Evolutionary conservation across 2,888 invertebrate genomes (phyloP).

Genomic region (Malthinus flaveolus): DNA sequence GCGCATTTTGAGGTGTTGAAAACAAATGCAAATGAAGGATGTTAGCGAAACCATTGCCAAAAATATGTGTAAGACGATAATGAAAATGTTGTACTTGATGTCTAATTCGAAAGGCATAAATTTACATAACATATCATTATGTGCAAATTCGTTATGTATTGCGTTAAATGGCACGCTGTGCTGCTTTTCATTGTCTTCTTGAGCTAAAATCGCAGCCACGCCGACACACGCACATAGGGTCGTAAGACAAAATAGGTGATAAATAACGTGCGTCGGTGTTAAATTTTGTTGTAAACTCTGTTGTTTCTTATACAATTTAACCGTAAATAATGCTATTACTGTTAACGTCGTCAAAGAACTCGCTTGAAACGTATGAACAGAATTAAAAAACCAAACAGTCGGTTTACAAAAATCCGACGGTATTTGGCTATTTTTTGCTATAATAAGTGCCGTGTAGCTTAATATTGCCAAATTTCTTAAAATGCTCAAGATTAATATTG

Average conservation of each 20-base stretch:
- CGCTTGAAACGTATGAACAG: conserved; percentile 59
- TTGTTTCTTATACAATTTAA: conserved; percentile 47
- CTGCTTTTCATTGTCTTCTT: conserved; percentile 36
- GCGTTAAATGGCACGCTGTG: conserved; percentile 23
- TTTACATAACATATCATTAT: conserved; percentile 42
- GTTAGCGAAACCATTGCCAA: conserved; percentile 56
- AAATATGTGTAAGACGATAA: conserved; percentile 57
- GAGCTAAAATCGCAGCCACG: conserved; percentile 58
- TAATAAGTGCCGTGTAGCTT: conserved; percentile 47
- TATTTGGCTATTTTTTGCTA: conserved; percentile 40
- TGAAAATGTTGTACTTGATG: conserved; percentile 56
- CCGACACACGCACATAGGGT: conserved; percentile 59
- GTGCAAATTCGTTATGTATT: conserved; percentile 8
- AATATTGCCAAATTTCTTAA: conserved; percentile 53
- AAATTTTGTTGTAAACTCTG: conserved; percentile 50
- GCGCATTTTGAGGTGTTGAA: conserved; percentile 43
- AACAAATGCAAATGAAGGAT: conserved; percentile 52
- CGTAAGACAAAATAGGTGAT: conserved; percentile 58
- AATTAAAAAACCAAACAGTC: conserved; percentile 57
- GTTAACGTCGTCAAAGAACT: conserved; percentile 57
- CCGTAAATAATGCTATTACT: conserved; percentile 55
- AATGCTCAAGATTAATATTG: conserved; percentile 52
- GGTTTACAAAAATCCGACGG: conserved; percentile 50
- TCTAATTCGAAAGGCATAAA: conserved; percentile 57
- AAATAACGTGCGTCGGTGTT: conserved; percentile 54